A percentile compares a stretch with the other conserved stretches of the same genome.
phyloP scores from a whole-genome alignment of 2,888 invertebrate species.

The Ochlodes sylvanus region DNA sequence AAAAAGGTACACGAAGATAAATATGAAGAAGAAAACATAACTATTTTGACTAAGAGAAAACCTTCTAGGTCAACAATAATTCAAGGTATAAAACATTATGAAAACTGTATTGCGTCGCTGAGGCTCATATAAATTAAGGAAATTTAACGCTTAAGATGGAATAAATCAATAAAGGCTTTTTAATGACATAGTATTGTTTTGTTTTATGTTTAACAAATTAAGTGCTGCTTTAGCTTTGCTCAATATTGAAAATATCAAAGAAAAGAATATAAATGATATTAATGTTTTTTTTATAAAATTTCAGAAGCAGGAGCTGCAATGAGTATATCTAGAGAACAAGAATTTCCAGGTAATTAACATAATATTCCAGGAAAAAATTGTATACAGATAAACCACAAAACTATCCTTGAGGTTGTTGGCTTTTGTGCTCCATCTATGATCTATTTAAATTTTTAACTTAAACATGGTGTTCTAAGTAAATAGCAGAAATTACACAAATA shows the following conservation, averaged over 20 bases:
- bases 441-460: no score
- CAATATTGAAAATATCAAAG: not conserved
- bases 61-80: constrained; percentile 86
- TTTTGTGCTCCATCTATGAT: no score
- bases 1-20: constrained; percentile 68
- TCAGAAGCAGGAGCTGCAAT: constrained; percentile 89
- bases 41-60: constrained; percentile 88
- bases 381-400: no score
- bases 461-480: no score
- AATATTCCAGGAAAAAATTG: no score
- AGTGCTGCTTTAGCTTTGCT: not conserved
- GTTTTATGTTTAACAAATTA: not conserved
- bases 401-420: no score
- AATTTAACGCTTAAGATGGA: not conserved
- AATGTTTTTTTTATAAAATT: constrained; percentile 46
- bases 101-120: constrained; percentile 9
- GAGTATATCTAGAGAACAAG: constrained; percentile 88
- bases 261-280: not conserved
- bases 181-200: not conserved
- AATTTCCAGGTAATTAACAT: constrained; percentile 82
- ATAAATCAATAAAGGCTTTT: constrained; percentile 9
- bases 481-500: no score
- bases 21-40: constrained; percentile 88
- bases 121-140: not conserved
- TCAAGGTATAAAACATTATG: constrained; percentile 82